Evolutionary conservation across 1,140 invertebrate genomes (phyloP).

Genomic region (Drosophila rufa): DNA sequence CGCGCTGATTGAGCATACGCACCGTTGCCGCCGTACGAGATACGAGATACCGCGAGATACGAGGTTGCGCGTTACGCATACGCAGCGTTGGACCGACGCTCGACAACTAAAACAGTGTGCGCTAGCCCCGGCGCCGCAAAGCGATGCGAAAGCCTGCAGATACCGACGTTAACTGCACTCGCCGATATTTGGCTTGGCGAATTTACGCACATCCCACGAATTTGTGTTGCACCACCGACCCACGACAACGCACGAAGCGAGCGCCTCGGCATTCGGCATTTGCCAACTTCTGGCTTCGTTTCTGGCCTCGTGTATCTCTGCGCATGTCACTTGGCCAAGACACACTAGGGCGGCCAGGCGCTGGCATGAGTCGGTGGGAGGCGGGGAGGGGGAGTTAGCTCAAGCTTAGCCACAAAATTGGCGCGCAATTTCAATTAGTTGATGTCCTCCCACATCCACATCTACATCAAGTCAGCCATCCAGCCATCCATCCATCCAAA

Average conservation of each 20-base stretch:
- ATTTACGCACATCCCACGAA: slow-evolving; percentile 53
- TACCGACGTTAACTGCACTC: slow-evolving; percentile 77
- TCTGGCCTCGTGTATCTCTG: slow-evolving; percentile 14
- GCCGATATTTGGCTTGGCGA: slow-evolving; percentile 57
- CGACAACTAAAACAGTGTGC: slow-evolving; percentile 19
- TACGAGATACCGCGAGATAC: neutral
- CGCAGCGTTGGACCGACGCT: slow-evolving; percentile 35
- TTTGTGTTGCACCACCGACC: slow-evolving; percentile 30
- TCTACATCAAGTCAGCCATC: neutral
- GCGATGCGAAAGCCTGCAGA: slow-evolving; percentile 69
- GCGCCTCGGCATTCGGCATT: neutral
- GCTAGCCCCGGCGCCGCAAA: slow-evolving; percentile 5
- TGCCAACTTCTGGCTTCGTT: neutral
- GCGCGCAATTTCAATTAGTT: slow-evolving; percentile 82
- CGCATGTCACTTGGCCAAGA: slow-evolving; percentile 42
- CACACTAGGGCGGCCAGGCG: neutral
- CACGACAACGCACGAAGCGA: slow-evolving; percentile 44
- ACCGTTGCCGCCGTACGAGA: slow-evolving; percentile 16
- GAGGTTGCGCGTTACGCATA: slow-evolving; percentile 28
- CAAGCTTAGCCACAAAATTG: slow-evolving; percentile 74
- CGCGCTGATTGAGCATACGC: slow-evolving; percentile 27
- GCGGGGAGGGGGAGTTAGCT: slow-evolving; percentile 6
- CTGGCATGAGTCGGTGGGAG: neutral
- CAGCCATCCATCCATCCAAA: neutral
- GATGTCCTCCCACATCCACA: slow-evolving; percentile 54